Conservation (phyloP, 2,888 invertebrate species). For the Gasteruption jaculator region DNA sequence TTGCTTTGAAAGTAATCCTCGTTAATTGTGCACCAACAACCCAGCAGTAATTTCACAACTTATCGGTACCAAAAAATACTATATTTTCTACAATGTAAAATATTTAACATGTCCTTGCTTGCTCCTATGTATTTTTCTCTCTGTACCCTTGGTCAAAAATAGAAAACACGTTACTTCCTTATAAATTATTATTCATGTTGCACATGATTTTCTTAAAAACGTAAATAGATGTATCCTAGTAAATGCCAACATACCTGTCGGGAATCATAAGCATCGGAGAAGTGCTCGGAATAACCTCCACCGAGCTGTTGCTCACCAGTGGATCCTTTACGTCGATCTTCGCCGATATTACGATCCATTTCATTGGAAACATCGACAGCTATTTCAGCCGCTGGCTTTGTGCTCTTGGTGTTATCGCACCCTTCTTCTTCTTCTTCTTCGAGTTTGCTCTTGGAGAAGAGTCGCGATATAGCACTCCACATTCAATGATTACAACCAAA, state of each 20-base stretch:
- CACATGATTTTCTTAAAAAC: background rate
- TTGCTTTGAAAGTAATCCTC: too few relatives aligned
- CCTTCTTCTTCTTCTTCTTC: slow-evolving; percentile 29
- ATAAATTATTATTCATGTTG: background rate
- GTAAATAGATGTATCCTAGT: slow-evolving; percentile 1
- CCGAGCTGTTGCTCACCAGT: slow-evolving; percentile 28
- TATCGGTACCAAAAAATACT: too few relatives aligned
- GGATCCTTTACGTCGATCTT: slow-evolving; percentile 43
- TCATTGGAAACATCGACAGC: slow-evolving; percentile 49
- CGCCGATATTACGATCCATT: slow-evolving; percentile 49
- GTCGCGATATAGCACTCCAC: slow-evolving; percentile 49
- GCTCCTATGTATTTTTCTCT: too few relatives aligned
- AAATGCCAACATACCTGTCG: slow-evolving; percentile 38
- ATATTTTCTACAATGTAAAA: too few relatives aligned
- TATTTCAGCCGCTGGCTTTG: slow-evolving; percentile 27
- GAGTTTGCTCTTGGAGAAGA: slow-evolving; percentile 43
- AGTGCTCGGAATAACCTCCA: slow-evolving; percentile 39
- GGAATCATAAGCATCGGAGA: slow-evolving; percentile 42
- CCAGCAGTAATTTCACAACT: too few relatives aligned
- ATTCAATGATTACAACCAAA: slow-evolving; percentile 41
- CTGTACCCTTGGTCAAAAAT: background rate
- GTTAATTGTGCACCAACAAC: too few relatives aligned
- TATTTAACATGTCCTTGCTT: too few relatives aligned
- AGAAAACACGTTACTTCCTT: background rate
- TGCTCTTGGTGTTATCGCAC: slow-evolving; percentile 12